Base-by-base conservation (phyloP, 53 echinoderm and acorn worm genomes). In the Pentamera pediparva region DNA sequence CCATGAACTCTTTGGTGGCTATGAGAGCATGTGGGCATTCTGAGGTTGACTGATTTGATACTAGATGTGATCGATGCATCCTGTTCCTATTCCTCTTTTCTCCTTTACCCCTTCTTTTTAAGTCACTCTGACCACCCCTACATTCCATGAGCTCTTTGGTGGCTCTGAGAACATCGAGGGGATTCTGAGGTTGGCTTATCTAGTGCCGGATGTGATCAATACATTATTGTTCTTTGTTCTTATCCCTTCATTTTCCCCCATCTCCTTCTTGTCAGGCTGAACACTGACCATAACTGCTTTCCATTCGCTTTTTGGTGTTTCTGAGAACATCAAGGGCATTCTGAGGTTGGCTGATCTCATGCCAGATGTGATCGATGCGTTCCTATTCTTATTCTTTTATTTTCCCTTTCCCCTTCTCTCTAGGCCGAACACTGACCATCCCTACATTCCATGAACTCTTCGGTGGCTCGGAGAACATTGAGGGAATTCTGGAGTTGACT, bases 31-130 rank as follows among this genome's bases (percentile, higher is more conserved):
- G 81, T 75, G 43, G 55, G 82, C 18, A 70, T 92, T 3, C 50
- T 81, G 3, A 78, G 54, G 33, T 47, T 82, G 13, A 78, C 55
- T 35, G 79, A 81, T 34, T 21, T 92, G 22, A 59, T 76, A 17
- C 92, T 87, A 4, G 92, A 92, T 27, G 78, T 92, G 39, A 57
- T 88, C 22, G 92, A 92, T 25, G 79, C 76, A 7, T 88, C 88
- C 79, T 35, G 87, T 43, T 45, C 70, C 0, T 80, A 70, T 90
- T 3, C 74, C 2, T 35, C 1, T 0, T 32, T 32, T 32, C 62
- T 32, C 6, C 2, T 18, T 35, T 22, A 10, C 10, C 15, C 4
- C 5, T 18, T 20, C 18, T 18, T 40, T 3, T 7, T 8, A 18
- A 22, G 26, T 55, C 9, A 73, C 54, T 24, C 61, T 59, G 65